These are phyloP conservation scores for Drosophila aff. DNA, from an alignment of 1,140 invertebrate species.

Conservation along the genomic window DNA sequence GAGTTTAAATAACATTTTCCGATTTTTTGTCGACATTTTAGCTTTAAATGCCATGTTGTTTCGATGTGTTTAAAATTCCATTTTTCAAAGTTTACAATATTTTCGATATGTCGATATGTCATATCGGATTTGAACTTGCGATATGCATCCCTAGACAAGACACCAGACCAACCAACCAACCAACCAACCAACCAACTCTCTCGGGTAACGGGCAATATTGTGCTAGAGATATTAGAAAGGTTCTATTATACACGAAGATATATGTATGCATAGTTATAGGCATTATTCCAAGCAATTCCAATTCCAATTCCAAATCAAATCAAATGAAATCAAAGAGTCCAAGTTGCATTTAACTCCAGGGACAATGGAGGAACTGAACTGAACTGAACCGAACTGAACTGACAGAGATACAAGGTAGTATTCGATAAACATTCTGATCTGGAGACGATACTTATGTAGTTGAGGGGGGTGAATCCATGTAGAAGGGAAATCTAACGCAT, in stretches of 20 bases:
- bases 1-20: not conserved
- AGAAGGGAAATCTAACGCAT: not conserved
- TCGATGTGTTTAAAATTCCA: not conserved
- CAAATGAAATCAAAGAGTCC: constrained; percentile 27
- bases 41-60: not conserved
- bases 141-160: constrained; percentile 11
- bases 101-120: not conserved
- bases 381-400: constrained; percentile 11
- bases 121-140: not conserved
- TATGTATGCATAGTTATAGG: constrained; percentile 41
- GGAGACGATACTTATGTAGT: constrained; percentile 11
- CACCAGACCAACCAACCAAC: constrained; percentile 10
- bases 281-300: constrained; percentile 24
- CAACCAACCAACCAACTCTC: constrained; percentile 23
- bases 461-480: not conserved
- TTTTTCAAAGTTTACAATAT: not conserved
- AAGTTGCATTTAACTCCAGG: constrained; percentile 43
- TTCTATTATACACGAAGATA: constrained; percentile 51
- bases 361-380: constrained; percentile 20
- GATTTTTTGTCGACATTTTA: not conserved
- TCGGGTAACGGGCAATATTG: constrained; percentile 49
- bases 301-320: constrained; percentile 31
- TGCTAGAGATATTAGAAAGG: constrained; percentile 25
- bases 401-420: constrained; percentile 23
- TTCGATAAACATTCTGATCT: constrained; percentile 39